Conservation (phyloP, 2,888 invertebrate species). For the Hirudinaria manillensis region DNA sequence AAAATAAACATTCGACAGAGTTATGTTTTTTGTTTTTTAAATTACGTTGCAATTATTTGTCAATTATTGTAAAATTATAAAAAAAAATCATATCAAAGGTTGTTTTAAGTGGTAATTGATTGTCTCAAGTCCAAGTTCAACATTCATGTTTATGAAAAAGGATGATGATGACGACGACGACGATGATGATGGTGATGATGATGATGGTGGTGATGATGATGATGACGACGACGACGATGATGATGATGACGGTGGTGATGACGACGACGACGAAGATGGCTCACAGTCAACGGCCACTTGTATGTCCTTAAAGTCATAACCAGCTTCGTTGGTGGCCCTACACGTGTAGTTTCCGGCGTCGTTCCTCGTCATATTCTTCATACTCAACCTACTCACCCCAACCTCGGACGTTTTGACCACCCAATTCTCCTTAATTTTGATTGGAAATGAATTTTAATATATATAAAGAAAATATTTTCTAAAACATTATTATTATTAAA, state of each 20-base stretch:
- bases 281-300: slow-evolving; percentile 29
- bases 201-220: slow-evolving; percentile 26
- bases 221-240: slow-evolving; percentile 22
- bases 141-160: too few species aligned
- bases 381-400: slow-evolving; percentile 10
- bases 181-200: slow-evolving; percentile 19
- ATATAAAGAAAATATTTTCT: not conserved
- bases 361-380: not conserved
- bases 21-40: too few species aligned
- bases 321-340: slow-evolving; percentile 26
- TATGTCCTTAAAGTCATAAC: slow-evolving; percentile 16
- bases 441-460: too few species aligned
- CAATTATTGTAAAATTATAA: too few species aligned
- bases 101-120: not conserved
- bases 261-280: slow-evolving; percentile 16
- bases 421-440: not conserved
- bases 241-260: not conserved
- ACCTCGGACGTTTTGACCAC: not conserved
- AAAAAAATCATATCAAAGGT: too few species aligned
- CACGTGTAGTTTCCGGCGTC: slow-evolving; percentile 29
- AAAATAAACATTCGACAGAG: too few species aligned
- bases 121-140: too few species aligned
- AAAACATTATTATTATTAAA: too few species aligned
- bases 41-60: too few species aligned
- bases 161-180: not conserved